Evolutionary conservation across 2,888 invertebrate species (phyloP).

Genomic region (Onchidella celtica): DNA sequence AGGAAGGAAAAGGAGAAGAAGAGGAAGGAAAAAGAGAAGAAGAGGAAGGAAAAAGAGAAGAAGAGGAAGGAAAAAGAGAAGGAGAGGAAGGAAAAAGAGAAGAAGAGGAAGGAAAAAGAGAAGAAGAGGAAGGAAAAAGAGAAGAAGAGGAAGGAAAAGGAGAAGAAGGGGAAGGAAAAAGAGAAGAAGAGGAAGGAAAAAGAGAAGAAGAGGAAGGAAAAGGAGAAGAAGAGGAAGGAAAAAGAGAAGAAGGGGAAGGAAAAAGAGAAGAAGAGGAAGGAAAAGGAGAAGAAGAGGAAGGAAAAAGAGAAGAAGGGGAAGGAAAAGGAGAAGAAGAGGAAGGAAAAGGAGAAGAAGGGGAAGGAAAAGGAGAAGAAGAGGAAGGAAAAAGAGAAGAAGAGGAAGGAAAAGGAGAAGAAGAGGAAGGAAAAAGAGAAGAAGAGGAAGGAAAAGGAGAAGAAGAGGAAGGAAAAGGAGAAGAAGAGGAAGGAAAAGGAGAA

Average conservation of each 20-base stretch:
- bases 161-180: not conserved
- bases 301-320: not conserved
- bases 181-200: not conserved
- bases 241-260: not conserved
- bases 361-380: not conserved
- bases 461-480: not conserved
- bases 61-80: not conserved
- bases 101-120: no score
- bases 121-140: not conserved
- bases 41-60: not conserved
- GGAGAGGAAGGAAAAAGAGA: not conserved
- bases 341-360: not conserved
- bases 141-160: not conserved
- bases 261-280: not conserved
- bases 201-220: not conserved
- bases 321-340: slow-evolving; percentile 1
- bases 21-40: slow-evolving; percentile 4
- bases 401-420: not conserved
- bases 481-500: not conserved
- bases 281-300: not conserved
- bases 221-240: not conserved
- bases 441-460: not conserved
- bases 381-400: not conserved
- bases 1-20: not conserved
- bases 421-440: not conserved